Evolutionary conservation across 2,888 invertebrate genomes (phyloP), one percentile per base, ranked within the genome.

Genomic region (Eucera pruinosa): DNA sequence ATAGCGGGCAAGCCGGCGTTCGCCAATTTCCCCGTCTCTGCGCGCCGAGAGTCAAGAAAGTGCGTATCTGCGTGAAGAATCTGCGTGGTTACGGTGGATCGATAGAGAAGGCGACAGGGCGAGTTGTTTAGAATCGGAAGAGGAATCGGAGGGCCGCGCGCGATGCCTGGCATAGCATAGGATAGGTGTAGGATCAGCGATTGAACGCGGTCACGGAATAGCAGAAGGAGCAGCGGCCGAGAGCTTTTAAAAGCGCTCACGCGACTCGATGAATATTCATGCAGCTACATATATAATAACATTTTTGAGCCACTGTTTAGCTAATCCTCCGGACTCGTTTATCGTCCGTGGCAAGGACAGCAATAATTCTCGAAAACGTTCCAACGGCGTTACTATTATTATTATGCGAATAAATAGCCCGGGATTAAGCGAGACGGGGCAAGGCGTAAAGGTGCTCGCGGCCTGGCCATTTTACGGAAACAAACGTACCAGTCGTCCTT

Each of bases 241-340:
- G 82, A 71, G 80, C 81, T 85, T 85, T 87, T 86, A 87, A 86
- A 84, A 80, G 86, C 80, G 70, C 50, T 47, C 62, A 15, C 62
- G 81, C 70, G 55, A 83, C 79, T 89, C 90, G 91, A 92, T 92
- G 92, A 92, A 92, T 92, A 92, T 92, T 92, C 92, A 92, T 92
- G 90, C 86, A 69, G 89, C 91, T 91, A 92, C 91, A 92, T 92
- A 92, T 92, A 92, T 92, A 92, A 92, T 92, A 92, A 91, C 91
- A 92, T 92, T 92, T 92, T 92, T 92, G 92, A 92, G 92, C 92
- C 91, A 92, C 92, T 92, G 92, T 92, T 92, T 92, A 92, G 92
- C 92, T 92, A 92, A 92, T 92, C 92, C 92, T 90, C 89, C 87
- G 91, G 87, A 92, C 92, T 92, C 92, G 90, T 92, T 92, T 91